Evolutionary conservation across 1,140 invertebrate species (phyloP).

Genomic region (Mylabris phalerata): DNA sequence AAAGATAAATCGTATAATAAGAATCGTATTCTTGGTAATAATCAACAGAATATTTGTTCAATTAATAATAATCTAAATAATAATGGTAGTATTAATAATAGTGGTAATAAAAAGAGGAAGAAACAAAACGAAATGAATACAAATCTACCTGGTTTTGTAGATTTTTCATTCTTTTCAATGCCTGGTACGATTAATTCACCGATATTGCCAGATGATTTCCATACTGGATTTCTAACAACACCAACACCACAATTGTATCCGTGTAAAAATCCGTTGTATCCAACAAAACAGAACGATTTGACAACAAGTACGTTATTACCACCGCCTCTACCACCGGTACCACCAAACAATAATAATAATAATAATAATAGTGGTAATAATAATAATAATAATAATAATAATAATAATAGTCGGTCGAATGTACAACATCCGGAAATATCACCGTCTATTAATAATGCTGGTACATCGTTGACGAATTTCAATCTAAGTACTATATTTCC

Average conservation of each 20-base stretch:
- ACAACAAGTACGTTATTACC: constrained; percentile 25
- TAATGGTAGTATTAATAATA: too few species aligned
- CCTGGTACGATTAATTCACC: constrained; percentile 40
- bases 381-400: neutral
- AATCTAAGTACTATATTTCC: constrained; percentile 63
- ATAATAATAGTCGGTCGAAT: constrained; percentile 7
- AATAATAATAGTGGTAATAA: too few species aligned
- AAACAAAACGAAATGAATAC: constrained; percentile 9
- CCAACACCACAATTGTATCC: constrained; percentile 34
- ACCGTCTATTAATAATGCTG: constrained; percentile 33
- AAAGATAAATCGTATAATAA: constrained; percentile 11
- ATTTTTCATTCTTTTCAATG: constrained; percentile 39
- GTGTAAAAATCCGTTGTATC: constrained; percentile 38
- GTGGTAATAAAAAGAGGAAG: constrained; percentile 13
- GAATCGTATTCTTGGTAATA: neutral
- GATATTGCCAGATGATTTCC: constrained; percentile 40
- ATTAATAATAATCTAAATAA: too few species aligned
- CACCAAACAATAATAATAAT: neutral
- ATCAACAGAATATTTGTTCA: too few species aligned
- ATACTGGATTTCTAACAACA: constrained; percentile 35
- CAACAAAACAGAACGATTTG: constrained; percentile 25
- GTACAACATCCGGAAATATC: constrained; percentile 37
- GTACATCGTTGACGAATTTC: constrained; percentile 58
- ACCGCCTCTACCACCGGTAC: constrained; percentile 21
- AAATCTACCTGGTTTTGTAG: constrained; percentile 32